Conservation (phyloP, 2,888 invertebrate species). For the Cosmia trapezina region DNA sequence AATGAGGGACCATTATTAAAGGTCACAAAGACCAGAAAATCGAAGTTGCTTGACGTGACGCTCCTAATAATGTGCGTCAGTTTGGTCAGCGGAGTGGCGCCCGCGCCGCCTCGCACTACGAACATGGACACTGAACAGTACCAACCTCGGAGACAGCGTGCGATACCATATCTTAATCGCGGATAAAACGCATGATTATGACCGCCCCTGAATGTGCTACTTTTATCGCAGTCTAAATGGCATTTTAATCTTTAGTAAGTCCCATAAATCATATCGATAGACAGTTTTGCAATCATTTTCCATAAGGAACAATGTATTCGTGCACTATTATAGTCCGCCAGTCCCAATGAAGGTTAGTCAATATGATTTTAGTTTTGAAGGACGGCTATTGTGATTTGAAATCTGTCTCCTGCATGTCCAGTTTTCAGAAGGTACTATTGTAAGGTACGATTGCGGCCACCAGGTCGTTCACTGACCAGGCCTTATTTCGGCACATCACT, state of each 20-base stretch:
- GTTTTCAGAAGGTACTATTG: slow-evolving; percentile 1
- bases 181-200: slow-evolving; percentile 59
- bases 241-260: slow-evolving; percentile 37
- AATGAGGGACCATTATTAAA: no score
- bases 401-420: background rate
- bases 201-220: slow-evolving; percentile 12
- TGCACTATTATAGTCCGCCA: background rate
- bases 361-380: background rate
- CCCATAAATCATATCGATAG: slow-evolving; percentile 42
- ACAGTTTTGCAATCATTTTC: slow-evolving; percentile 6
- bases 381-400: background rate
- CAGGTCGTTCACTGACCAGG: no score
- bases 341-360: background rate
- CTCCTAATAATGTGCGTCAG: slow-evolving; percentile 13
- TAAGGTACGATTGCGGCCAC: no score
- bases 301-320: background rate
- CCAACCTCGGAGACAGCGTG: background rate
- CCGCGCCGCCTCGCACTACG: slow-evolving; percentile 22
- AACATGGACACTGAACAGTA: background rate
- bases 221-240: slow-evolving; percentile 36
- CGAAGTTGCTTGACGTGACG: background rate
- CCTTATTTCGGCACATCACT: slow-evolving; percentile 13
- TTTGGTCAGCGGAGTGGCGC: slow-evolving; percentile 14
- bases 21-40: no score
- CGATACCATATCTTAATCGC: slow-evolving; percentile 60